Evolutionary conservation across 1,140 invertebrate species (phyloP).

Genomic region (Acromyrmex heyeri): DNA sequence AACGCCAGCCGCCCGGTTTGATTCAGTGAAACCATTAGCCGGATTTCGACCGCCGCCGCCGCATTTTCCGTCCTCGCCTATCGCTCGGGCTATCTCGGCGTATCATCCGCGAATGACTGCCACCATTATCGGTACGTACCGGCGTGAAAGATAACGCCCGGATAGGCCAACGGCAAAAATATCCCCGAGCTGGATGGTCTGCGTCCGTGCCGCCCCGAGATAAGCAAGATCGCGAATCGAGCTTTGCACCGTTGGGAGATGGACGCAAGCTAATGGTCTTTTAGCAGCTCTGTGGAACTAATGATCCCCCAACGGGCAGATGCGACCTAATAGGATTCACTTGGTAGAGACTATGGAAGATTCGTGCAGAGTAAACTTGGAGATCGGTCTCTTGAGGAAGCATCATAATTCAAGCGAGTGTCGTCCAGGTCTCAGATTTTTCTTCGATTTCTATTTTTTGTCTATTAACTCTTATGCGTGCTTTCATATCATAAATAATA

Average conservation of each 20-base stretch:
- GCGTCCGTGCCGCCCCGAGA: constrained; percentile 48
- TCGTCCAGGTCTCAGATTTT: neutral
- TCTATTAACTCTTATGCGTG: neutral
- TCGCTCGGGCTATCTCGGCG: constrained; percentile 69
- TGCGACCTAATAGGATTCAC: neutral
- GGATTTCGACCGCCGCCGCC: constrained; percentile 79
- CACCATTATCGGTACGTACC: constrained; percentile 72
- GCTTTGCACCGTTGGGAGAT: constrained; percentile 19
- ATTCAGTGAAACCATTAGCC: constrained; percentile 85
- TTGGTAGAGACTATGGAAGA: neutral
- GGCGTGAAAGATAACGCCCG: constrained; percentile 75
- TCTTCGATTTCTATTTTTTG: neutral
- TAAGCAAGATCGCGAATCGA: constrained; percentile 67
- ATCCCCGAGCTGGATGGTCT: constrained; percentile 24
- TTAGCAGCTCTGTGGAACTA: constrained; percentile 17
- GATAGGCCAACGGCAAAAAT: constrained; percentile 66
- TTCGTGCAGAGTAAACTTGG: neutral
- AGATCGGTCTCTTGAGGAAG: neutral
- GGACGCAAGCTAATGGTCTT: constrained; percentile 42
- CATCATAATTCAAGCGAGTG: neutral
- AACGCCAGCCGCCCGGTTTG: constrained; percentile 81
- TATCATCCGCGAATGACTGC: constrained; percentile 75
- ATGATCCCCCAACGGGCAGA: neutral
- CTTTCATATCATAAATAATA: neutral
- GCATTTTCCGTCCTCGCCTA: constrained; percentile 77